A percentile compares a stretch with the other conserved stretches of the same genome.
These are phyloP conservation scores for Lasioglossum morio DNA, from an alignment of 2,888 invertebrate species.

Conservation along the genomic window DNA sequence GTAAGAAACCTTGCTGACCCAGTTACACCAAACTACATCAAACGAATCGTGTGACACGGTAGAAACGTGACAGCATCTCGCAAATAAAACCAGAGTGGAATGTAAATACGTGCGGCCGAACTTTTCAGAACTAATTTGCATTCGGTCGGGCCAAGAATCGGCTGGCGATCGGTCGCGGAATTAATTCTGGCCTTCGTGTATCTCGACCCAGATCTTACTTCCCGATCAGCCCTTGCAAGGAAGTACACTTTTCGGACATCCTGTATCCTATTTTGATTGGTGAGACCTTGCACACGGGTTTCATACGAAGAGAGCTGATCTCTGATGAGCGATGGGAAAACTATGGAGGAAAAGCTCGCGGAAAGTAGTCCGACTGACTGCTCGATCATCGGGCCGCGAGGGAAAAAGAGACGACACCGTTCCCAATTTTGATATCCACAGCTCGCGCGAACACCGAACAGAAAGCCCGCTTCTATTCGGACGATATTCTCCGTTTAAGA, in stretches of 20 bases:
- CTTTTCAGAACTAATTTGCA: slow-evolving; percentile 4
- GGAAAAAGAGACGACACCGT: slow-evolving; percentile 4
- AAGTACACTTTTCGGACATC: neutral
- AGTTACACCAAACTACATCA: neutral
- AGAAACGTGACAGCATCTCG: neutral
- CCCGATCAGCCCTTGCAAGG: too few species aligned
- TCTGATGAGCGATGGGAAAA: slow-evolving; percentile 50
- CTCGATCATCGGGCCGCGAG: slow-evolving; percentile 19
- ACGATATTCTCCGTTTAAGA: slow-evolving; percentile 41
- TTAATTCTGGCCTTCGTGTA: neutral
- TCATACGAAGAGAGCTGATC: slow-evolving; percentile 21
- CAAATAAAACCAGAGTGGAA: neutral
- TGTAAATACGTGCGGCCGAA: slow-evolving; percentile 3
- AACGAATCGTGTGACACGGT: slow-evolving; percentile 11
- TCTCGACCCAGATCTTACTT: neutral
- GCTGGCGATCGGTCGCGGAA: neutral
- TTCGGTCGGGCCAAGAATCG: neutral
- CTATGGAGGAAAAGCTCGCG: slow-evolving; percentile 60
- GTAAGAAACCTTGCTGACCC: neutral
- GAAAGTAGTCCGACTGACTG: slow-evolving; percentile 45
- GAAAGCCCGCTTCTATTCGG: slow-evolving; percentile 32
- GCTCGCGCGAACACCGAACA: slow-evolving; percentile 33
- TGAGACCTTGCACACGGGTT: neutral
- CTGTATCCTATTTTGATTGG: neutral
- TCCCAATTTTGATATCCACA: slow-evolving; percentile 41